Conservation (phyloP, 2,888 invertebrate genomes). For the Leptopilina drosophilae region DNA sequence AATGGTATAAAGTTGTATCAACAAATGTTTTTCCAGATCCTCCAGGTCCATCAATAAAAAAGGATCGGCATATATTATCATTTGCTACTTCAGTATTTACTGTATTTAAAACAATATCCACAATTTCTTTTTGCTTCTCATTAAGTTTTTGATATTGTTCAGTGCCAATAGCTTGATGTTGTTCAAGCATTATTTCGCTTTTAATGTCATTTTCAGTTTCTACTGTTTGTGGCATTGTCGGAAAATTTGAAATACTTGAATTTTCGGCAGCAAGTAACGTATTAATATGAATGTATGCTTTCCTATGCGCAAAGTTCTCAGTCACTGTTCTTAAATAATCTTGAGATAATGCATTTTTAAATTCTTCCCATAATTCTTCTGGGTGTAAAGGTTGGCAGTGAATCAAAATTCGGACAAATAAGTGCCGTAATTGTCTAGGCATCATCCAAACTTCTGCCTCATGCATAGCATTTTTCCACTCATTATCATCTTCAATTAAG, state of each 20-base stretch:
- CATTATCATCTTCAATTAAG: constrained; percentile 47
- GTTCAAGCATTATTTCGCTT: neutral
- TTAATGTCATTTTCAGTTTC: constrained; percentile 6
- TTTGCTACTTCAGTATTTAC: neutral
- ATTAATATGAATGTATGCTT: constrained; percentile 5
- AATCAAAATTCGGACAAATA: constrained; percentile 65
- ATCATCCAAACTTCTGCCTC: constrained; percentile 46
- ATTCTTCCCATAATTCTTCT: constrained; percentile 46
- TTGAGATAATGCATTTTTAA: constrained; percentile 42
- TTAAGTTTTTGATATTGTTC: constrained; percentile 35
- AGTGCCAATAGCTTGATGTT: constrained; percentile 22
- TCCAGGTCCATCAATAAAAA: constrained; percentile 71
- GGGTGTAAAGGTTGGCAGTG: constrained; percentile 57
- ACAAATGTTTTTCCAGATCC: constrained; percentile 75
- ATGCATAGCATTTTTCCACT: constrained; percentile 45
- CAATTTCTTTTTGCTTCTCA: constrained; percentile 45
- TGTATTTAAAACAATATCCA: constrained; percentile 40
- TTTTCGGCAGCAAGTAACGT: constrained; percentile 24
- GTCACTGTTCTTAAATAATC: constrained; percentile 21
- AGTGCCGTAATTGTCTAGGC: constrained; percentile 60
- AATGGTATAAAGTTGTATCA: constrained; percentile 59
- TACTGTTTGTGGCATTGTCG: constrained; percentile 39
- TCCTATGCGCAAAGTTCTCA: neutral
- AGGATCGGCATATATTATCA: constrained; percentile 33
- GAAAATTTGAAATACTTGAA: constrained; percentile 35